phyloP scores from a whole-genome alignment of 2,797 vertebrate genomes.

The Etheostoma nigrum region DNA sequence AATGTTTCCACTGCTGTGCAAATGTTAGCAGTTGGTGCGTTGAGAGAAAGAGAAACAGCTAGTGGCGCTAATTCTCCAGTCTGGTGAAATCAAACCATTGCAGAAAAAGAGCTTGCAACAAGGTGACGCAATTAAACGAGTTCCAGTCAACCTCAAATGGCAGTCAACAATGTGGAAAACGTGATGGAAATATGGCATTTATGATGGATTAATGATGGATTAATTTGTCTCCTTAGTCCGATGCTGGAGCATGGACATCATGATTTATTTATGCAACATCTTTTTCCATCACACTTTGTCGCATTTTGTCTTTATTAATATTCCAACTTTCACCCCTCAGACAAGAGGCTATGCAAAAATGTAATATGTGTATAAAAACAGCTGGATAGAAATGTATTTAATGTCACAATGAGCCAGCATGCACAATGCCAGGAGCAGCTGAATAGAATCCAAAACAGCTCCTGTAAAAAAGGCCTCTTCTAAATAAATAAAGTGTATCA shows the following conservation, averaged over 20 bases:
- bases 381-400: neutral
- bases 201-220: neutral
- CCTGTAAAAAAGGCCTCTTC: neutral
- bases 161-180: neutral
- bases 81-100: neutral
- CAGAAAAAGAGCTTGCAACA: neutral
- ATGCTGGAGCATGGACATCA: no score
- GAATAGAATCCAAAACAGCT: neutral
- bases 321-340: neutral
- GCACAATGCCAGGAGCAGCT: neutral
- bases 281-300: neutral
- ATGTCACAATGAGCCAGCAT: neutral
- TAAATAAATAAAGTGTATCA: conserved; percentile 10
- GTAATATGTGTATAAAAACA: neutral
- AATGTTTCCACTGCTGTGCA: no score
- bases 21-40: neutral
- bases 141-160: neutral
- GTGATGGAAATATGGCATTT: neutral
- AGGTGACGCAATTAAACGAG: neutral
- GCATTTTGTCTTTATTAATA: neutral
- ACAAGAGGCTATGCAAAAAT: neutral
- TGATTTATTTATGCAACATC: neutral
- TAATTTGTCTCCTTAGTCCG: neutral
- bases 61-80: neutral
- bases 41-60: neutral